Evolutionary conservation across 1,140 invertebrate genomes (phyloP).

Genomic region (Ips typographus): DNA sequence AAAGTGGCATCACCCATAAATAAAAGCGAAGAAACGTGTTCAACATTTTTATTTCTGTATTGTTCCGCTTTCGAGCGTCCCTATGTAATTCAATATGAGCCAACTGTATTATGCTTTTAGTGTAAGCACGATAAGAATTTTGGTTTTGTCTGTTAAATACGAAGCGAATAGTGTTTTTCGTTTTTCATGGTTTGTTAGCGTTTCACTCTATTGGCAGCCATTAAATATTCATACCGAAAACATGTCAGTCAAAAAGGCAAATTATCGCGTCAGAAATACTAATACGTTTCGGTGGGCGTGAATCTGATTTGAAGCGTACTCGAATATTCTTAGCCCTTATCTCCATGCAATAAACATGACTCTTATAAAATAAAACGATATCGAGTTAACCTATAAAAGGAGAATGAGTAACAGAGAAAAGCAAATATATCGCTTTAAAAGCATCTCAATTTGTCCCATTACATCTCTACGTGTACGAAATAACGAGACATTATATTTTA

Average conservation of each 20-base stretch:
- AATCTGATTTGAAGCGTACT: no score
- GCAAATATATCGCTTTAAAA: slow-evolving; percentile 20
- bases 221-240: no score
- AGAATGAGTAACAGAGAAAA: slow-evolving; percentile 3
- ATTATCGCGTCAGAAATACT: no score
- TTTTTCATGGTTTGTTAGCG: no score
- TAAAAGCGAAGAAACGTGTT: slow-evolving; percentile 31
- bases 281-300: no score
- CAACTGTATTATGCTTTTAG: slow-evolving; percentile 17
- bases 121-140: slow-evolving; percentile 15
- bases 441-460: slow-evolving; percentile 23
- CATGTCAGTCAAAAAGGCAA: no score
- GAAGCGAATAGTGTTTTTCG: no score
- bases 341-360: no score
- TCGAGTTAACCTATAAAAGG: slow-evolving; percentile 8
- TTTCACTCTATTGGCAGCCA: no score
- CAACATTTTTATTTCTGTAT: slow-evolving; percentile 27
- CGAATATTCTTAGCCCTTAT: no score
- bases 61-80: slow-evolving; percentile 9
- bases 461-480: slow-evolving; percentile 18
- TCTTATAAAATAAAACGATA: slow-evolving; percentile 2
- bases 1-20: slow-evolving; percentile 30
- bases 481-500: slow-evolving; percentile 20
- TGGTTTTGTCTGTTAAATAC: not conserved
- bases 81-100: slow-evolving; percentile 24